Evolutionary conservation across 2,797 vertebrate genomes (phyloP).

Genomic region (Myiotriccus ornatus): DNA sequence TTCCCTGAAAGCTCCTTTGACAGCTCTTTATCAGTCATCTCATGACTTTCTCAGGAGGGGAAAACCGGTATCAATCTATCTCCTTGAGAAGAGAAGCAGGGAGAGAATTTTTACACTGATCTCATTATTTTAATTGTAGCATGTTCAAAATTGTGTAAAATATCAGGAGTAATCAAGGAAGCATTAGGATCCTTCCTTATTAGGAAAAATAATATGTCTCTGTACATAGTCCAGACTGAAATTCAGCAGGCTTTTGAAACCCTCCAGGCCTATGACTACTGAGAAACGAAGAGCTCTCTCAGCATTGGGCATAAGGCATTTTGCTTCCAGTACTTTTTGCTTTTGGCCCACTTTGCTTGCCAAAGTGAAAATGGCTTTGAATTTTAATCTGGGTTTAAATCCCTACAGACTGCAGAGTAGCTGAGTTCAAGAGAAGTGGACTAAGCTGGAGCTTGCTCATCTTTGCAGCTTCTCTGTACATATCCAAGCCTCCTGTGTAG

Average conservation of each 20-base stretch:
- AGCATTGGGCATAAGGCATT: not conserved
- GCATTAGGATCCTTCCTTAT: not conserved
- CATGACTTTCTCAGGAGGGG: constrained; percentile 22
- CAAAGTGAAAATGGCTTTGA: not conserved
- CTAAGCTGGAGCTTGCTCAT: not conserved
- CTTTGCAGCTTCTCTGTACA: not conserved
- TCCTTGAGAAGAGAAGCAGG: constrained; percentile 20
- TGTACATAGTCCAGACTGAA: not conserved
- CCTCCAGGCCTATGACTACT: not conserved
- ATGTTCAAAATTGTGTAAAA: constrained; percentile 46
- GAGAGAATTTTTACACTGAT: constrained; percentile 19
- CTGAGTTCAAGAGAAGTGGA: not conserved
- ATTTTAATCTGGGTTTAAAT: not conserved
- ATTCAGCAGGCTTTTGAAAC: not conserved
- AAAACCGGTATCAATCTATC: constrained; percentile 4
- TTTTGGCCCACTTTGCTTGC: not conserved
- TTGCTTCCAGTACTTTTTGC: not conserved
- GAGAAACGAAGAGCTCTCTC: not conserved
- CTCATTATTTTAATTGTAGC: constrained; percentile 52
- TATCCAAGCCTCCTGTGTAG: not conserved
- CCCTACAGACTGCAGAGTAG: not conserved
- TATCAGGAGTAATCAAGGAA: constrained; percentile 38
- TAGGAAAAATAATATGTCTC: not conserved
- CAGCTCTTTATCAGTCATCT: constrained; percentile 39
- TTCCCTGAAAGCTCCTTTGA: not conserved